Evolutionary conservation across 2,113 vertebrate species (phyloP).

Genomic region (Petaurus breviceps): DNA sequence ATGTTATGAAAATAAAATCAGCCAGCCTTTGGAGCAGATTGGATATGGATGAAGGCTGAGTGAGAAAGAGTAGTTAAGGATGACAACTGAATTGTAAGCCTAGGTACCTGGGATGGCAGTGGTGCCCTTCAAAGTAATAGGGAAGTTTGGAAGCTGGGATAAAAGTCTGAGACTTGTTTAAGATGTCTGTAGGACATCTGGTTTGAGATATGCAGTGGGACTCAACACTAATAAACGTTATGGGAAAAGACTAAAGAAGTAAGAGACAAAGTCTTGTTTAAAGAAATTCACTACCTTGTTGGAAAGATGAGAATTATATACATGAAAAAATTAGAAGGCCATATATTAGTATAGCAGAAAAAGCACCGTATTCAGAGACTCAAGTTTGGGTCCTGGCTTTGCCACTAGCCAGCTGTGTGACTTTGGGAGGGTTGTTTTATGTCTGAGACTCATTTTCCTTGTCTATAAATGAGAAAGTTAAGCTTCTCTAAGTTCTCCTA

Average conservation of each 20-base stretch:
- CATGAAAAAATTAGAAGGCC: not conserved
- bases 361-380: not conserved
- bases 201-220: not conserved
- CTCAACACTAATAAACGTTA: not conserved
- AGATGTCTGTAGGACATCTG: not conserved
- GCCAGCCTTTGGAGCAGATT: not conserved
- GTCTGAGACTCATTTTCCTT: not conserved
- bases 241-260: not conserved
- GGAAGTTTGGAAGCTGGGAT: not conserved
- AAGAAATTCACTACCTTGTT: not conserved
- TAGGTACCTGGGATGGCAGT: not conserved
- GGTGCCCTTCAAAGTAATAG: not conserved
- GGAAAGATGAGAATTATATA: not conserved
- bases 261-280: not conserved
- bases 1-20: not conserved
- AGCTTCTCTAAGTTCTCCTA: not conserved
- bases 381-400: not conserved
- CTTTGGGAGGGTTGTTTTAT: not conserved
- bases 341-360: not conserved
- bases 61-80: not conserved
- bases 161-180: not conserved
- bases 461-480: not conserved
- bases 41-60: not conserved
- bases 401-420: not conserved
- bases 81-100: not conserved